These are phyloP conservation scores for Rhinella marina DNA, from an alignment of 2,797 vertebrate species.

Conservation along the genomic window DNA sequence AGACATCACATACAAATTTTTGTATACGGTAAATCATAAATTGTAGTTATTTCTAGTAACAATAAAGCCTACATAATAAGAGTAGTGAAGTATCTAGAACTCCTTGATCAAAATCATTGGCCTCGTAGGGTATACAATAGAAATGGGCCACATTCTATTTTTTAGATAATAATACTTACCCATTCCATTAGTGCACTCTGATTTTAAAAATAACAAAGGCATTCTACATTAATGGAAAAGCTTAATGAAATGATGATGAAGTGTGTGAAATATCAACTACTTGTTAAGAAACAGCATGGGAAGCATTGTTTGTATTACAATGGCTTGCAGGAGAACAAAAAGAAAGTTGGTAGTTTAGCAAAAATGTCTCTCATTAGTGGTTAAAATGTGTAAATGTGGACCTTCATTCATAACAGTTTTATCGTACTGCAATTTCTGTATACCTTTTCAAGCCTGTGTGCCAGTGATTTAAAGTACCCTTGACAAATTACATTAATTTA, in stretches of 20 bases:
- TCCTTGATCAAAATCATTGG: neutral
- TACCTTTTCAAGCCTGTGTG: neutral
- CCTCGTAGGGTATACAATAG: neutral
- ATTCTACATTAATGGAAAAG: constrained; percentile 21
- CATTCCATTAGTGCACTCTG: constrained; percentile 29
- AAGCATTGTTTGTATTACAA: constrained; percentile 26
- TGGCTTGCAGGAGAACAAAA: constrained; percentile 11
- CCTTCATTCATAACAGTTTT: constrained; percentile 17
- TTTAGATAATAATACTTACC: constrained; percentile 42
- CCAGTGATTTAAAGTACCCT: constrained; percentile 1
- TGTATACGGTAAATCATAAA: neutral
- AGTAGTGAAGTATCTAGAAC: neutral
- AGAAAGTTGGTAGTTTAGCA: constrained; percentile 26
- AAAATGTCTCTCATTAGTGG: constrained; percentile 27
- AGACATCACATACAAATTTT: neutral
- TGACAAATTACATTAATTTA: constrained; percentile 47
- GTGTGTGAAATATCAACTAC: constrained; percentile 27
- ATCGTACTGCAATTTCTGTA: neutral
- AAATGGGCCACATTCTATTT: constrained; percentile 7
- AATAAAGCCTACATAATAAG: neutral
- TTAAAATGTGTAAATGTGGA: constrained; percentile 41
- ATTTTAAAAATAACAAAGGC: constrained; percentile 26
- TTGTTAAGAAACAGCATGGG: constrained; percentile 31
- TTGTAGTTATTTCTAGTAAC: neutral
- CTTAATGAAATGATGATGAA: constrained; percentile 39